Conservation (phyloP, 2,113 vertebrate genomes). For the Cryptomyrus ogoouensis region DNA sequence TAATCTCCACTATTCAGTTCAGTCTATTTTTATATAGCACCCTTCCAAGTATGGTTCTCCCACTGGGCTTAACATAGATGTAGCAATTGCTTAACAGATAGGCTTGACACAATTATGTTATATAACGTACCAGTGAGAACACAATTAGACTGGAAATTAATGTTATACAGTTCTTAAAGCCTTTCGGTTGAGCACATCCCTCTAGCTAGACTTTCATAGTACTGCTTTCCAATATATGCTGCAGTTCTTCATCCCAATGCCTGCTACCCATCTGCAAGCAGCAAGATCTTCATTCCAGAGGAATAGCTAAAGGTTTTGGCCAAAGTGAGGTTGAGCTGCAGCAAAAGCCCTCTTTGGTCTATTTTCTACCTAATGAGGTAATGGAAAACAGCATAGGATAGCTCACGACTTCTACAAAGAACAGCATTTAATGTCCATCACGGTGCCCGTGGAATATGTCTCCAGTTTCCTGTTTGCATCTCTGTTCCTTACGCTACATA, state of each 20-base stretch:
- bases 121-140: not conserved
- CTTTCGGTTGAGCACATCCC: not conserved
- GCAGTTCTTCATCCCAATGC: not conserved
- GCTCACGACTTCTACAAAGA: not conserved
- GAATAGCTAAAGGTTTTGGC: not conserved
- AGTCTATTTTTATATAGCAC: slow-evolving; percentile 6
- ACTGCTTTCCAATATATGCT: not conserved
- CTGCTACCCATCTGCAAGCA: not conserved
- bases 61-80: not conserved
- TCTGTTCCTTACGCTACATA: slow-evolving; percentile 10
- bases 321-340: not conserved
- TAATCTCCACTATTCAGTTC: not conserved
- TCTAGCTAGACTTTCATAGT: not conserved
- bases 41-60: not conserved
- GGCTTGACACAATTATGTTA: not conserved
- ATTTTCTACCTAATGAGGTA: slow-evolving; percentile 11
- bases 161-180: not conserved
- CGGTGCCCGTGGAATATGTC: not conserved
- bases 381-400: slow-evolving; percentile 6
- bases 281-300: not conserved
- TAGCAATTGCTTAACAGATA: not conserved
- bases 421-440: not conserved
- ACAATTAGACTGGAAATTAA: not conserved
- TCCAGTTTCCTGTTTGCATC: not conserved
- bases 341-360: not conserved